phyloP scores from a whole-genome alignment of 2,888 invertebrate genomes.

The Cotesia congregata region DNA sequence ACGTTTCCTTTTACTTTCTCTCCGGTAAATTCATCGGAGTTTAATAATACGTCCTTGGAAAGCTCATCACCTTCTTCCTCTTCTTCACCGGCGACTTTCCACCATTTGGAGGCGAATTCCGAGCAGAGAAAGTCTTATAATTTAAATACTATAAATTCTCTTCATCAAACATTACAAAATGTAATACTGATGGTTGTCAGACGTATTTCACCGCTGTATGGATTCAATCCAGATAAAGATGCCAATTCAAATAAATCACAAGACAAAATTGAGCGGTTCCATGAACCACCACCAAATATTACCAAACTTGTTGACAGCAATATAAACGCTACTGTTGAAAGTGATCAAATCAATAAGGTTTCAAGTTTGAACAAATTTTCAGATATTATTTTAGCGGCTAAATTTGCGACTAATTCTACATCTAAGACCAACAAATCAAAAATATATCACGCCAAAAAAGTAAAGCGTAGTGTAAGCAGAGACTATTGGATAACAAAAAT shows the following conservation, averaged over 20 bases:
- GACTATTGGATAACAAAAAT: constrained; percentile 47
- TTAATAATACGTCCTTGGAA: constrained; percentile 11
- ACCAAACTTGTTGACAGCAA: background rate
- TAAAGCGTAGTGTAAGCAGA: constrained; percentile 28
- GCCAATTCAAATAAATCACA: background rate
- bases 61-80: constrained; percentile 9
- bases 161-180: constrained; percentile 35
- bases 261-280: background rate
- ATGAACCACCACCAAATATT: background rate
- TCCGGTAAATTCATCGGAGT: background rate
- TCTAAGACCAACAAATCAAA: background rate
- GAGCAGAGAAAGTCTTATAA: constrained; percentile 6
- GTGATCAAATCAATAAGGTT: background rate
- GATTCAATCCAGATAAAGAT: background rate
- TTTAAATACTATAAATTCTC: constrained; percentile 4
- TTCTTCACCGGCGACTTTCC: constrained; percentile 21
- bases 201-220: constrained; percentile 24
- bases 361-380: background rate
- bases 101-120: background rate
- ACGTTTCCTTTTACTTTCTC: constrained; percentile 32
- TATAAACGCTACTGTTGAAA: background rate
- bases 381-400: background rate
- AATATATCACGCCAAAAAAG: constrained; percentile 22
- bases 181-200: constrained; percentile 35
- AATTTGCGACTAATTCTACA: background rate